Evolutionary conservation across 2,888 invertebrate species (phyloP), one percentile per base, ranked within the genome.

Genomic region (Notodromas monacha): DNA sequence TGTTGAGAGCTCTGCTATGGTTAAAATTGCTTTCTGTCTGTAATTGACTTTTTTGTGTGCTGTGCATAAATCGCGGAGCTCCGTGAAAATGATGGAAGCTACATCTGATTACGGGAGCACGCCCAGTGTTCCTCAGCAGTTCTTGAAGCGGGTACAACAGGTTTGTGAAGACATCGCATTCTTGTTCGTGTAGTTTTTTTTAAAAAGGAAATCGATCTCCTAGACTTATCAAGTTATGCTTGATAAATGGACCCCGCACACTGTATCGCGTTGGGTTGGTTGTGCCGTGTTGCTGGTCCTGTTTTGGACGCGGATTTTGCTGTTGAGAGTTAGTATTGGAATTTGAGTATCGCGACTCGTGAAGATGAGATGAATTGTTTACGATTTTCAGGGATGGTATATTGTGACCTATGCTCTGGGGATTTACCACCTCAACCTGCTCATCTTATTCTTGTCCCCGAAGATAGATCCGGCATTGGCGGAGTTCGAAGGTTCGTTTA

Each of bases 381-480:
- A 36, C 31, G 34, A 38, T 38, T 59, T 65, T 38, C 56, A 99
- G 76, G 96, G 96, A 40, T 99, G 92, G 86, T 96, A 96, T 51
- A 96, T 99, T 43, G 68, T 99, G 35, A 86, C 89, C 40, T 99
- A 99, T 55, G 96, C 86, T 15, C 58, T 99, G 51, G 92, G 92
- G 42, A 99, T 99, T 48, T 99, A 92, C 55, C 79, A 96, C 51
- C 63, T 99, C 50, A 99, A 99, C 58, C 60, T 96, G 51, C 89
- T 99, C 57, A 86, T 99, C 58, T 86, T 89, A 55, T 99, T 99
- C 62, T 63, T 99, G 40, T 86, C 96, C 45, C 96, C 96, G 45
- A 92, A 89, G 61, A 86, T 92, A 47, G 92, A 99, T 61, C 96
- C 92, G 39, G 79, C 79, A 26, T 65, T 77, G 59, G 40, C 48